phyloP scores from a whole-genome alignment of 2,888 invertebrate species.

The Pyrrhosoma nymphula region DNA sequence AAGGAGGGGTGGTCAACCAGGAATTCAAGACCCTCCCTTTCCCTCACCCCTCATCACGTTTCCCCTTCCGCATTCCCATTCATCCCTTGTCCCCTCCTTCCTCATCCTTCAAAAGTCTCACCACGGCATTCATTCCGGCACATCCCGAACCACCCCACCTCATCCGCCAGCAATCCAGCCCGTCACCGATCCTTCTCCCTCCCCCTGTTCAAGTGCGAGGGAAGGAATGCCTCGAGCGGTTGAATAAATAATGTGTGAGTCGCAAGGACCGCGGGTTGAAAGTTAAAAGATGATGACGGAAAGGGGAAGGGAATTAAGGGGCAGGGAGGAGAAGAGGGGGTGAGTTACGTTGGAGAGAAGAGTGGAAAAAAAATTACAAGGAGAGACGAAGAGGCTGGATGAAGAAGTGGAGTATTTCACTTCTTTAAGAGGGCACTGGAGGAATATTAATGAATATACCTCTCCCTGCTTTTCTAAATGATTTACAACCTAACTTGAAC shows the following conservation, averaged over 20 bases:
- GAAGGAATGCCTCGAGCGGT: not conserved
- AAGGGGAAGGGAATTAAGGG: not conserved
- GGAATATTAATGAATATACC: not conserved
- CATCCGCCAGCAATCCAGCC: not conserved
- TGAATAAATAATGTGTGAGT: constrained; percentile 51
- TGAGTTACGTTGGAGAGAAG: not conserved
- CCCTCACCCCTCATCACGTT: not conserved
- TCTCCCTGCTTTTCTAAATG: not conserved
- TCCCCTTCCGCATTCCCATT: not conserved
- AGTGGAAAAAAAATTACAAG: not conserved
- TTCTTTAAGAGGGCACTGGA: not conserved
- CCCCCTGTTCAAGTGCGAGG: not conserved
- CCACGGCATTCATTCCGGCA: not conserved
- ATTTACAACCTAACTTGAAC: too few species aligned
- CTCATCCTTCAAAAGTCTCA: not conserved
- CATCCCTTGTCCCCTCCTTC: not conserved
- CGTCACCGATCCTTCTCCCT: not conserved
- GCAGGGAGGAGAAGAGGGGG: not conserved
- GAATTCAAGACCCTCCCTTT: not conserved
- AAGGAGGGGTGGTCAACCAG: not conserved
- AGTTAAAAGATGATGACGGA: not conserved
- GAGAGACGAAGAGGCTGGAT: not conserved
- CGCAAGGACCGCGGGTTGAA: not conserved
- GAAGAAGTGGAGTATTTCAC: not conserved
- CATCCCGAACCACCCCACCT: not conserved